Percentiles rank a stretch among this genome's conserved stretches.
Evolutionary conservation across 1,140 invertebrate species (phyloP).

Genomic region (Drosophila navojoa): DNA sequence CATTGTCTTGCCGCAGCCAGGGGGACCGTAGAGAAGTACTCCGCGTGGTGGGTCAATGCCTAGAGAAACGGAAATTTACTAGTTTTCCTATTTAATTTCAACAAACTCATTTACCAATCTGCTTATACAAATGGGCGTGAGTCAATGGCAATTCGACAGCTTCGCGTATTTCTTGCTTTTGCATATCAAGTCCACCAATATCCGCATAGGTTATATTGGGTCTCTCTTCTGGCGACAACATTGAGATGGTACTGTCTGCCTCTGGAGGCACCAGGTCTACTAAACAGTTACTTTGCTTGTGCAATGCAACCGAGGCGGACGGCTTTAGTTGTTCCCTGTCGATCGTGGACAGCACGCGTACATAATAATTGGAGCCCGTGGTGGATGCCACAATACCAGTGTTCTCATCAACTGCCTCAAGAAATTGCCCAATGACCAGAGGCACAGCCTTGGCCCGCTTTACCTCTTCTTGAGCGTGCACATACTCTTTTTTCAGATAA

Average conservation of each 20-base stretch:
- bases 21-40: conserved; percentile 99
- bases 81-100: no score
- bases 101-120: conserved; percentile 87
- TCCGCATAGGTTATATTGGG: conserved; percentile 98
- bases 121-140: conserved; percentile 99
- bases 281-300: conserved; percentile 98
- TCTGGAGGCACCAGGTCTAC: conserved; percentile 98
- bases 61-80: background rate
- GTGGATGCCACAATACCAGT: conserved; percentile 95
- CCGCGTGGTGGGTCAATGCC: conserved; percentile 97
- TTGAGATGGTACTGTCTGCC: conserved; percentile 97
- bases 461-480: conserved; percentile 98
- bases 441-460: conserved; percentile 99
- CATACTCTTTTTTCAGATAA: conserved; percentile 98
- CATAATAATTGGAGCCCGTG: conserved; percentile 98
- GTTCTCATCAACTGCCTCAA: conserved; percentile 99
- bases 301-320: conserved; percentile 97
- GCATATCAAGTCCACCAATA: conserved; percentile 99
- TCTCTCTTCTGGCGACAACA: conserved; percentile 98
- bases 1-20: conserved; percentile 98
- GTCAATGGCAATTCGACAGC: conserved; percentile 99
- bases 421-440: conserved; percentile 98
- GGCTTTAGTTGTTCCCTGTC: conserved; percentile 97
- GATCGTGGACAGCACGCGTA: conserved; percentile 96
- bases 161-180: conserved; percentile 99